These are phyloP conservation scores for Lagria hirta DNA, from an alignment of 2,888 invertebrate genomes.

Conservation along the genomic window DNA sequence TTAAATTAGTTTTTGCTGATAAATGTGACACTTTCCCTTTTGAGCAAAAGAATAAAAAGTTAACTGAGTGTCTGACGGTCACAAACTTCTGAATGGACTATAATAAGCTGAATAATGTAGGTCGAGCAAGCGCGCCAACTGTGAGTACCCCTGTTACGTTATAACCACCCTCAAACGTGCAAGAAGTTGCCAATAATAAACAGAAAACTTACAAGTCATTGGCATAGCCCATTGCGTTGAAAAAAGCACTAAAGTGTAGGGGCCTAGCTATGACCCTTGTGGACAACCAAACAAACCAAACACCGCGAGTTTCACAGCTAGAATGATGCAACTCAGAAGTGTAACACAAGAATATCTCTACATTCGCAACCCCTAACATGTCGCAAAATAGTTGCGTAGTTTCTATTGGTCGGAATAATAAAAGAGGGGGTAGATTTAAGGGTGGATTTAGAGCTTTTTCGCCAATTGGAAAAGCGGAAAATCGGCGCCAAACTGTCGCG, in stretches of 20 bases:
- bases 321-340: constrained; percentile 43
- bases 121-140: constrained; percentile 14
- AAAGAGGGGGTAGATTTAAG: constrained; percentile 11
- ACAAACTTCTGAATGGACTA: constrained; percentile 15
- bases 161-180: not conserved
- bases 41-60: constrained; percentile 6
- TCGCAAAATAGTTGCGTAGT: constrained; percentile 16
- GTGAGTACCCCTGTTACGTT: constrained; percentile 5
- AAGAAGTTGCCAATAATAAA: too few species aligned
- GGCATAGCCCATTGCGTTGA: too few species aligned
- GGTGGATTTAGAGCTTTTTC: constrained; percentile 25
- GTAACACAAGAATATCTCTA: constrained; percentile 30
- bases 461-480: constrained; percentile 32
- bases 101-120: constrained; percentile 16
- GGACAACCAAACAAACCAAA: constrained; percentile 27
- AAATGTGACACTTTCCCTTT: constrained; percentile 10
- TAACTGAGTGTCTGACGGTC: constrained; percentile 16
- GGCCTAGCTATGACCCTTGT: not conserved
- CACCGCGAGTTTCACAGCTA: constrained; percentile 37
- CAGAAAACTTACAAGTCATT: too few species aligned
- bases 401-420: constrained; percentile 28
- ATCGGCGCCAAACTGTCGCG: constrained; percentile 54
- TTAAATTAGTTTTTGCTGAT: not conserved
- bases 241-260: too few species aligned
- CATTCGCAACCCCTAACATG: constrained; percentile 28